These are phyloP conservation scores for Xyrauchen texanus DNA, from an alignment of 2,113 vertebrate species.

Conservation along the genomic window DNA sequence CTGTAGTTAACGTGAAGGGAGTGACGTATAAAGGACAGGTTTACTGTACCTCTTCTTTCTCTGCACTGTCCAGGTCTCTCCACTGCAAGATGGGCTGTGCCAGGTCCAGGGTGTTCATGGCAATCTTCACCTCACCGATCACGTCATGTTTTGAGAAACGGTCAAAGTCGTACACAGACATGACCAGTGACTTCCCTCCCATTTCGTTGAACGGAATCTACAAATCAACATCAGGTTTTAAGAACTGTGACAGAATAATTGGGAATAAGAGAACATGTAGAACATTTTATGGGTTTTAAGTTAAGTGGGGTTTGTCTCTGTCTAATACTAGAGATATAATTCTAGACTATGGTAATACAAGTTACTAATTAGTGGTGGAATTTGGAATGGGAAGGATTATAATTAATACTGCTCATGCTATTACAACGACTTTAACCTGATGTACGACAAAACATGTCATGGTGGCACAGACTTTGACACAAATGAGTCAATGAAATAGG, in stretches of 20 bases:
- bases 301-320: no score
- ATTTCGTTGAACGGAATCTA: conserved; percentile 96
- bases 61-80: conserved; percentile 91
- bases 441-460: background rate
- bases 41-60: conserved; percentile 90
- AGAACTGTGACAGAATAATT: background rate
- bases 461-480: background rate
- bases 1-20: background rate
- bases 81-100: conserved; percentile 96
- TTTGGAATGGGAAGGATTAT: no score
- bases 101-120: conserved; percentile 95
- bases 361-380: no score
- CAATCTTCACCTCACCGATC: conserved; percentile 91
- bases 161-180: conserved; percentile 97
- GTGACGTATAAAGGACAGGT: conserved; percentile 28
- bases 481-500: background rate
- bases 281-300: no score
- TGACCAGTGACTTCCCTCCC: conserved; percentile 92
- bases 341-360: no score
- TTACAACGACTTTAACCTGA: no score
- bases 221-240: no score
- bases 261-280: no score
- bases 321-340: no score
- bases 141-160: conserved; percentile 98
- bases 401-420: no score